Percentiles rank a stretch among this genome's conserved stretches.
Conservation (phyloP, 2,888 invertebrate genomes). For the Tholera decimalis region DNA sequence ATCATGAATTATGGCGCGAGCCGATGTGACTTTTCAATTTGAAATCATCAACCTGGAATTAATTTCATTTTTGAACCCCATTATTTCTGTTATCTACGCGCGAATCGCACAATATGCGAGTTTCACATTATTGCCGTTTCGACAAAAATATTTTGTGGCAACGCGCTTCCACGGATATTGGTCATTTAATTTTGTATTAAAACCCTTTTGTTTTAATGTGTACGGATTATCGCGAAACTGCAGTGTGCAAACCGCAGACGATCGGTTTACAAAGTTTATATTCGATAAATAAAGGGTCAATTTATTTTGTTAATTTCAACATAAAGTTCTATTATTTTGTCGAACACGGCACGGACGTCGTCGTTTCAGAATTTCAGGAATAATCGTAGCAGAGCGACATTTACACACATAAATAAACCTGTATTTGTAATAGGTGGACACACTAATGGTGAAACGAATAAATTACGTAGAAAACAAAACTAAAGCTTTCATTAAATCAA, state of each 20-base stretch:
- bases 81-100: conserved; percentile 90
- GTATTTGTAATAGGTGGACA: conserved; percentile 40
- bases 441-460: conserved; percentile 54
- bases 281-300: conserved; percentile 59
- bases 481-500: conserved; percentile 75
- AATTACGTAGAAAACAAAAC: conserved; percentile 69
- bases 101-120: conserved; percentile 90
- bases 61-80: conserved; percentile 92
- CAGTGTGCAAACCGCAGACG: conserved; percentile 62
- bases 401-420: conserved; percentile 43
- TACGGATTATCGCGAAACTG: conserved; percentile 66
- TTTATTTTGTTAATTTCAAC: conserved; percentile 41
- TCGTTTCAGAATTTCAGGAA: conserved; percentile 14
- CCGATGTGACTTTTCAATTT: conserved; percentile 92
- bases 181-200: conserved; percentile 79
- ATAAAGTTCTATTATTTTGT: conserved; percentile 13
- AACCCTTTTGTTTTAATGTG: conserved; percentile 75
- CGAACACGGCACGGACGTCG: conserved; percentile 1
- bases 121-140: conserved; percentile 87
- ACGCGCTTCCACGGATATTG: conserved; percentile 72
- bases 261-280: conserved; percentile 56
- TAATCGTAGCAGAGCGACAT: conserved; percentile 10
- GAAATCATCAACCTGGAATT: conserved; percentile 92
- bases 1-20: conserved; percentile 91
- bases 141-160: conserved; percentile 88